These are phyloP conservation scores for Stercorarius parasiticus DNA, from an alignment of 2,113 vertebrate species.

Conservation along the genomic window DNA sequence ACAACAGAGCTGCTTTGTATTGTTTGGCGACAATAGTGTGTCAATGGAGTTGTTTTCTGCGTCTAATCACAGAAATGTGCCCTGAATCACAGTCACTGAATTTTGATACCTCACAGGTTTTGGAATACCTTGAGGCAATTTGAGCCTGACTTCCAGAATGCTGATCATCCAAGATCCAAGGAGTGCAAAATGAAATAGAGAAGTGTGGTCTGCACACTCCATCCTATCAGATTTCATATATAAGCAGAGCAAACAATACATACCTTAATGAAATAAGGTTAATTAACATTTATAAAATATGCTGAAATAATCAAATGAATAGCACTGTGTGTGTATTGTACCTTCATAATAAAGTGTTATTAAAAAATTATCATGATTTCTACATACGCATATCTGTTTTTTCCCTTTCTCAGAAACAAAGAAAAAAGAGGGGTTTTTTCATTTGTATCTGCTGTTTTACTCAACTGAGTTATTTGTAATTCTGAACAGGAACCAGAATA, in stretches of 20 bases:
- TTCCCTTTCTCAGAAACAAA: background rate
- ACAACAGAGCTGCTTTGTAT: background rate
- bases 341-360: background rate
- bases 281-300: background rate
- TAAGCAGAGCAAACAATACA: background rate
- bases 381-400: background rate
- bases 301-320: background rate
- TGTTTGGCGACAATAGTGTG: background rate
- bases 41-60: background rate
- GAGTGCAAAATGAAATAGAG: background rate
- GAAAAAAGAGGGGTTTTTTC: background rate
- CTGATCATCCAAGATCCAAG: background rate
- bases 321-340: background rate
- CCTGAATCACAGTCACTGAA: background rate
- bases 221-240: background rate
- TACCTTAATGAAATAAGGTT: background rate
- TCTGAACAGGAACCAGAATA: constrained; percentile 12
- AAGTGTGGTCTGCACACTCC: background rate
- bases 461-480: background rate
- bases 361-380: background rate
- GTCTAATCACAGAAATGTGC: background rate
- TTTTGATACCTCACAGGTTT: constrained; percentile 9
- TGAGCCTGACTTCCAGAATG: background rate
- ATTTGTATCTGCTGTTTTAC: background rate
- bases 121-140: background rate